These are phyloP conservation scores for Sinocyclocheilus anophthalmus DNA, from an alignment of 2,113 vertebrate species.

Conservation along the genomic window DNA sequence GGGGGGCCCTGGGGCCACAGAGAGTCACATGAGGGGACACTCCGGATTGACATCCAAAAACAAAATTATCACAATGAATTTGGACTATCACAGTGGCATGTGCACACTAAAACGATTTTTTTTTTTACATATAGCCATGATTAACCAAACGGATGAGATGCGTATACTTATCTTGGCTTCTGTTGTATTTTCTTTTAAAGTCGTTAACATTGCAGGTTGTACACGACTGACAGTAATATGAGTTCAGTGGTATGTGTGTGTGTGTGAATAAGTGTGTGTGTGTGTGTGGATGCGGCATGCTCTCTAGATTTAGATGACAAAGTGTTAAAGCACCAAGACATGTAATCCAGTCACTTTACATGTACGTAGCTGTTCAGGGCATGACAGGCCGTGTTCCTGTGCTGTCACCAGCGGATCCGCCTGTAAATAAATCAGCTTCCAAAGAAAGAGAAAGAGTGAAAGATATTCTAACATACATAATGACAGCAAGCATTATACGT, in stretches of 20 bases:
- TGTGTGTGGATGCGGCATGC: slow-evolving; percentile 36
- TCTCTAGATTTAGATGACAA: slow-evolving; percentile 57
- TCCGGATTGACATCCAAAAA: slow-evolving; percentile 22
- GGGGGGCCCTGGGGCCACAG: slow-evolving; percentile 78
- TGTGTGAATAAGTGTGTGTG: slow-evolving; percentile 35
- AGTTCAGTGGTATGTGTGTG: slow-evolving; percentile 10
- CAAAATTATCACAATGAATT: not conserved
- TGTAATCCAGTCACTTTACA: slow-evolving; percentile 61
- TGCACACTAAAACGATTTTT: not conserved
- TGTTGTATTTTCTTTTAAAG: not conserved
- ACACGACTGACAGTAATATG: not conserved
- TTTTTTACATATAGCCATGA: not conserved
- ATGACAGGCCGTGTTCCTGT: slow-evolving; percentile 51
- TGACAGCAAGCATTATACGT: not conserved
- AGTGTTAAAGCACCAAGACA: slow-evolving; percentile 57
- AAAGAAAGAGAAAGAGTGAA: not conserved
- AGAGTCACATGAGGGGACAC: slow-evolving; percentile 46
- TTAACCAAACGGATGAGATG: not conserved
- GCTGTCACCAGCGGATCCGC: slow-evolving; percentile 2
- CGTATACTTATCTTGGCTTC: not conserved
- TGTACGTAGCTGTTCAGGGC: slow-evolving; percentile 54
- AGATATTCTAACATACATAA: not conserved
- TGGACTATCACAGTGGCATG: not conserved
- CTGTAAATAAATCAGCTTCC: slow-evolving; percentile 22
- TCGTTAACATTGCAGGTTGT: not conserved